These are phyloP conservation scores for Monochamus alternatus DNA, from an alignment of 2,888 invertebrate genomes.

Conservation along the genomic window DNA sequence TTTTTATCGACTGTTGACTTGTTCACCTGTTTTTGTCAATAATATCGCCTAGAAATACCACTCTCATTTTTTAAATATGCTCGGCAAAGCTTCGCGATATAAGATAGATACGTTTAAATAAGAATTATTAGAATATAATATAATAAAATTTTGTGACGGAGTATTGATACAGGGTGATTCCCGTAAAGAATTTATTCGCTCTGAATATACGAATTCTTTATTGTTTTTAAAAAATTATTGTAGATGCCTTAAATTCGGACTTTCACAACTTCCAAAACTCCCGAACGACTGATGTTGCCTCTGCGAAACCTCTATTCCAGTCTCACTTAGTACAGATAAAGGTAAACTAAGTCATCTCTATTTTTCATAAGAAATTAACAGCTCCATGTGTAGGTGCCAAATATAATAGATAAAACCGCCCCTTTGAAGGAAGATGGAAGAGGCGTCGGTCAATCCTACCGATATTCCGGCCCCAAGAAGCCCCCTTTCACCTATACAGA, in stretches of 20 bases:
- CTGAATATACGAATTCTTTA: background rate
- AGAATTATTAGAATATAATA: too few relatives aligned
- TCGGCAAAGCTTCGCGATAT: slow-evolving; percentile 22
- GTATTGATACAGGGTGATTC: too few relatives aligned
- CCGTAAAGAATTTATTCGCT: background rate
- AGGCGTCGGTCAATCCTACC: slow-evolving; percentile 50
- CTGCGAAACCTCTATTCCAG: slow-evolving; percentile 22
- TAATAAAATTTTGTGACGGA: too few relatives aligned
- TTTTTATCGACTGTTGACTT: slow-evolving; percentile 51
- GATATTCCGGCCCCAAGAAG: slow-evolving; percentile 78
- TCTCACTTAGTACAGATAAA: slow-evolving; percentile 39
- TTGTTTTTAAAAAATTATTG: slow-evolving; percentile 8
- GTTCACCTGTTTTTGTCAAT: slow-evolving; percentile 56
- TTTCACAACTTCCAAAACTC: slow-evolving; percentile 19
- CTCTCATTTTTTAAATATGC: slow-evolving; percentile 32
- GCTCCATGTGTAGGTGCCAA: slow-evolving; percentile 38
- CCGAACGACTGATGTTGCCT: slow-evolving; percentile 21
- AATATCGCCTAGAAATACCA: slow-evolving; percentile 46
- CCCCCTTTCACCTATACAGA: slow-evolving; percentile 94
- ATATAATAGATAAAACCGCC: slow-evolving; percentile 36
- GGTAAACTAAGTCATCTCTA: background rate
- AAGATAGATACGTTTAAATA: too few relatives aligned
- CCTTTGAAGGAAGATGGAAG: slow-evolving; percentile 40
- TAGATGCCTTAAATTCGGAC: slow-evolving; percentile 39
- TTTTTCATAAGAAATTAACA: background rate